Base-by-base conservation (phyloP, 2,888 invertebrate genomes). In the Pseudeuparius sepicola region DNA sequence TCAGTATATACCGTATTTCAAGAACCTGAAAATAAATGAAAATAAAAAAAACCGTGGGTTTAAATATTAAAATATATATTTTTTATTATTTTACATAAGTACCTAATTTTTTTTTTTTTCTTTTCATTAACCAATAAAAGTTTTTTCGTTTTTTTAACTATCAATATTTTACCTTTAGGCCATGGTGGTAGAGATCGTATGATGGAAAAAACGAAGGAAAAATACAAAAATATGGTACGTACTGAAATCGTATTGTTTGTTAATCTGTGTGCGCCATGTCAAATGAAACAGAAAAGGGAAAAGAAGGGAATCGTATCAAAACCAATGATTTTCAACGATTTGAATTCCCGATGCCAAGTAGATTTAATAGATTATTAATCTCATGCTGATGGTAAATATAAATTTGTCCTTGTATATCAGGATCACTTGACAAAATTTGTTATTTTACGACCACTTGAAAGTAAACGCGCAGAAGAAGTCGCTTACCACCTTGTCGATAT, bases 341-440 rank as follows among this genome's bases (percentile, higher is more conserved):
- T 55, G 28, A 54, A 53, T 34, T 36, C 40, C 12, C 24, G 54
- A 17, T 55, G 55, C 30, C 56, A 57, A 47, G 55, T 55, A 3
- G 55, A 59, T 38, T 39, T 58, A 3, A 55, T 57, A 18, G 56
- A 59, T 40, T 44, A 55, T 45, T 48, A 52, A 26, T 41, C 46
- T 6, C 35, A 46, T 4, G 24, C 27, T 17, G 43, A 52, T 40
- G 41, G 39, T 15, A 32, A 46, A 13, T 50, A 42, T 26, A 47
- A 43, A 37, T 48, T 44, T 31, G 40, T 49, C 12, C 18, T 40
- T 16, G 32, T 35, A 13, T 39, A 36, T 24, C 41, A 36, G 18
- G 36, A 41, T 30, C 38, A 50, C 42, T 39, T 45, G 29, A 49
- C 46, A 6, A 50, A 47, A 42, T 52, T 48, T 43, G 34, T 46